phyloP scores from a whole-genome alignment of 2,113 vertebrate genomes.

The Mesoclemmys tuberculata region DNA sequence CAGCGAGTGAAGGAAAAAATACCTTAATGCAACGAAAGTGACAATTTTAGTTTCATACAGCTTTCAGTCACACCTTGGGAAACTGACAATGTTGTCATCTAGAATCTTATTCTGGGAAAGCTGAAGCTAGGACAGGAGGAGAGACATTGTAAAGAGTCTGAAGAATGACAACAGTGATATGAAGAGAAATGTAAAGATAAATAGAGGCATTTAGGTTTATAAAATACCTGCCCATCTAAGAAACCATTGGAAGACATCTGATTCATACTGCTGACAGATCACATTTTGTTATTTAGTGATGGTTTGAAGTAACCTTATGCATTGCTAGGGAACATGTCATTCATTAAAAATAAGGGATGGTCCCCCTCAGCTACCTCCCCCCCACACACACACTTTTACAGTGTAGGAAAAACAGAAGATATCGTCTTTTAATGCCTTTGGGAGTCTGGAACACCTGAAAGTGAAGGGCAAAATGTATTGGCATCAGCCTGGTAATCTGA shows the following conservation, averaged over 20 bases:
- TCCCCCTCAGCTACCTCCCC: neutral
- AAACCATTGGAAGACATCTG: constrained; percentile 2
- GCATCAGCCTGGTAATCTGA: constrained; percentile 19
- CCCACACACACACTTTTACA: neutral
- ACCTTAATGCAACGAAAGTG: neutral
- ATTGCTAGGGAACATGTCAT: constrained; percentile 66
- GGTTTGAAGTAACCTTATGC: constrained; percentile 20
- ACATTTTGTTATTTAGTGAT: constrained; percentile 68
- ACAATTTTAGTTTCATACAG: constrained; percentile 38
- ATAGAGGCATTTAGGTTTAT: constrained; percentile 25
- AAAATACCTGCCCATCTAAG: constrained; percentile 47
- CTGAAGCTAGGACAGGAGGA: neutral
- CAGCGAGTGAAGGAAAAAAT: constrained; percentile 21
- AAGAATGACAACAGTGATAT: neutral
- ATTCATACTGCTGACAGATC: constrained; percentile 48
- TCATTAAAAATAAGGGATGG: constrained; percentile 9
- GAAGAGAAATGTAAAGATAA: neutral
- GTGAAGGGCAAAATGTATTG: constrained; percentile 35
- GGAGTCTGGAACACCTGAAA: neutral
- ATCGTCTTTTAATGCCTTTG: neutral
- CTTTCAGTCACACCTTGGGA: constrained; percentile 10
- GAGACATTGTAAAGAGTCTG: neutral
- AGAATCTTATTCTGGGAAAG: neutral
- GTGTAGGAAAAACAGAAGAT: neutral
- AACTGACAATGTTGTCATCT: neutral